Evolutionary conservation across 2,888 invertebrate genomes (phyloP).

Genomic region (Dryocosmus kuriphilus): DNA sequence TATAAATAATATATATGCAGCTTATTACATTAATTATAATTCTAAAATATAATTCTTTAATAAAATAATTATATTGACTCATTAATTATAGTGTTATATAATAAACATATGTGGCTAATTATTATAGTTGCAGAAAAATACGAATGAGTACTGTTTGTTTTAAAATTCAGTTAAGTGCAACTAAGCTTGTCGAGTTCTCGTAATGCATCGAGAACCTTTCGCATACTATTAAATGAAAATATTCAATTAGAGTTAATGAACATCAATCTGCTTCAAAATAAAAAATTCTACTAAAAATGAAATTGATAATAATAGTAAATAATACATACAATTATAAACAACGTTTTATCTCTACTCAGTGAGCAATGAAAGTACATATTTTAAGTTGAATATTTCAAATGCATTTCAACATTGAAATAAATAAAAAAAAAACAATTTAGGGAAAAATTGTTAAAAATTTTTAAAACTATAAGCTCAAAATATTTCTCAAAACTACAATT

Average conservation of each 20-base stretch:
- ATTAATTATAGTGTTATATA: neutral
- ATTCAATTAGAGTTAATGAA: neutral
- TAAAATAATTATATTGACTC: neutral
- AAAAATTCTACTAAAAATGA: neutral
- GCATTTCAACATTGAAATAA: neutral
- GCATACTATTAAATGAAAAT: neutral
- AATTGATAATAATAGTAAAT: neutral
- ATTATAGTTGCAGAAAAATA: neutral
- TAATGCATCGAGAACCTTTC: neutral
- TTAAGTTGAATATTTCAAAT: neutral
- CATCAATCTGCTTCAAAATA: neutral
- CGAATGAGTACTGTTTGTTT: neutral
- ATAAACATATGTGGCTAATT: neutral
- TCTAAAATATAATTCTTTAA: neutral
- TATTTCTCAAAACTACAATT: too few species aligned
- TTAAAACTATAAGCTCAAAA: too few species aligned
- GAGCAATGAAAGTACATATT: neutral
- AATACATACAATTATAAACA: neutral
- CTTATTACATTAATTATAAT: too few species aligned
- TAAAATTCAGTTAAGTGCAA: neutral
- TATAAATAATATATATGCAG: too few species aligned
- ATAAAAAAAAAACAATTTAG: neutral
- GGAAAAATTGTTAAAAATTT: neutral
- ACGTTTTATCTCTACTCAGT: neutral
- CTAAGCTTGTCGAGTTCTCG: neutral